Evolutionary conservation across 2,888 invertebrate genomes (phyloP), one percentile per base, ranked within the genome.

Genomic region (Drosophila paranaensis): DNA sequence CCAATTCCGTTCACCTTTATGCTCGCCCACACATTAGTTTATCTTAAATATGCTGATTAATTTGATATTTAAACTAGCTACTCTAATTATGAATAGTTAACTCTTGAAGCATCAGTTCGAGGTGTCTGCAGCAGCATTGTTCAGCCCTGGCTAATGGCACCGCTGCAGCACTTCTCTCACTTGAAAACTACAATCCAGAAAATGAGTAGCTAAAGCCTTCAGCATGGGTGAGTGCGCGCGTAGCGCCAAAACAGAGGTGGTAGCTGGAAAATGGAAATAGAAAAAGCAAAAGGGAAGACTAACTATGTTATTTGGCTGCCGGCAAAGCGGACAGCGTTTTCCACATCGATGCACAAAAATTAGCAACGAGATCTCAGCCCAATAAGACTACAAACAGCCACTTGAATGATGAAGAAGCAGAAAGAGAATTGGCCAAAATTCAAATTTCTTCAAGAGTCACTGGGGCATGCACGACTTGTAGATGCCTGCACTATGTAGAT

Each of bases 261-360:
- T 71, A 53, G 25, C 14, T 37, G 51, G 51, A 53, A 67, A 72
- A 51, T 56, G 48, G 42, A 61, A 62, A 58, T 37, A 0, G 51
- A n/a, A 58, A 60, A 45, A 77, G 72, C 72, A 81, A 88, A 87
- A 84, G 82, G 88, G 82, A 89, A 87, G 89, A 89, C 79, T 20
- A 33, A 50, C 50, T 50, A 50, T 33, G 50, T 16, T 66, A 73
- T 79, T 79, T 70, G 71, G 68, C 55, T 69, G 78, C 64, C 66
- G 56, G 55, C 60, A 68, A 63, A 84, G 76, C 87, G 81, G 71
- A 63, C 89, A 82, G 82, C 56, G 88, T 89, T 84, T 84, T 84
- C 84, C 84, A 84, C 84, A 79, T 84, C 89, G 84, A 60, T 85
- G 84, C 82, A 82, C 88, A 88, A 70, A 84, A 84, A 84, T 84